Evolutionary conservation across 2,797 vertebrate genomes (phyloP), one percentile per base, ranked within the genome.

Genomic region (Leucoraja ocellata): DNA sequence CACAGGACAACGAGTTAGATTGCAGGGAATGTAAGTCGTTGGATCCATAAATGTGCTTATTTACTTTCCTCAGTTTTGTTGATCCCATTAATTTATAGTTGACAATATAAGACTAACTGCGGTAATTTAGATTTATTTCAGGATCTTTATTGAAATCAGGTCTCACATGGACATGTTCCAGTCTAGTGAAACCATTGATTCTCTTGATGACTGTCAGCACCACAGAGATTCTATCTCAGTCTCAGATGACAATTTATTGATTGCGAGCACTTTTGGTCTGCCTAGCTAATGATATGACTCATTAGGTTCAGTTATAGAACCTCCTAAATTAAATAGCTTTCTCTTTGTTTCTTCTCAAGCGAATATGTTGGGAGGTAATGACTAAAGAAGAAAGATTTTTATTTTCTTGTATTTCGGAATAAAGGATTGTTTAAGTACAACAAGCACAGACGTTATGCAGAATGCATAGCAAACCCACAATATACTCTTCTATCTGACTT

Each of bases 251-350:
- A 63, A 65, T 36, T 88, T 88, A 88, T 88, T 88, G 84, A 88
- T 88, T 88, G n/a, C 32, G 14, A 88, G 28, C 14, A 61, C 61
- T 65, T 65, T 36, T 7, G 84, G n/a, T 65, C 84, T 88, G 14
- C 32, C 61, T 63, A 63, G 61, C n/a, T 88, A 88, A 88, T 88
- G 58, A 88, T 65, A 88, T 88, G 58, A 88, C 58, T 58, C 54
- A 61, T 84, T 84, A 84, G 54, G 23, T 84, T 61, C 58, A 28
- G 23, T 86, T 63, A n/a, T 32, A 16, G 61, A 65, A 65, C 61
- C 28, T 18, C n/a, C 61, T 88, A 65, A 32, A 65, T 65, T 88
- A 7, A 46, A 14, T 86, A 86, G 25, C 58, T 7, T 63, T 10
- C 28, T 16, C 13, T 5, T 63, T n/a, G 58, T 61, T n/a, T 32